phyloP scores from a whole-genome alignment of 2,797 vertebrate genomes.

The Nothura maculosa region DNA sequence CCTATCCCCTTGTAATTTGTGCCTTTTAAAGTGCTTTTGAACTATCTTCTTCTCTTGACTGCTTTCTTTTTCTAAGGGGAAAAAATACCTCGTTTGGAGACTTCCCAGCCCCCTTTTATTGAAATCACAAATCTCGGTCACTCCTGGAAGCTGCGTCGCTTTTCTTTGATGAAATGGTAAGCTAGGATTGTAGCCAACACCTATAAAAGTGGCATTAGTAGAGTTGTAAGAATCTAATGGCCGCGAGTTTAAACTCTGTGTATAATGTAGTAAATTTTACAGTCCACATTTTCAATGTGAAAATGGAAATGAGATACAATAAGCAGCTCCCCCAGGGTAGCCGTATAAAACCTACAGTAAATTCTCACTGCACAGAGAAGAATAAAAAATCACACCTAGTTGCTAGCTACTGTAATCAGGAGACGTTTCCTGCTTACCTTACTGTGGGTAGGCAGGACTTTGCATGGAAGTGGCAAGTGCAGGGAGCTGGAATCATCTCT shows the following conservation, averaged over 20 bases:
- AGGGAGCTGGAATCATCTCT: not conserved
- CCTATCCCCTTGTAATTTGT: conserved; percentile 30
- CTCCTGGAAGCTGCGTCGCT: conserved; percentile 49
- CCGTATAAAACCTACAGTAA: conserved; percentile 55
- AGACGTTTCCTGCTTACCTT: not conserved
- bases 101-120: conserved; percentile 45
- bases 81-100: conserved; percentile 14
- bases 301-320: conserved; percentile 73
- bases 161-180: conserved; percentile 72
- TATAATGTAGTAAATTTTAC: conserved; percentile 72
- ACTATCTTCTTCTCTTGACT: conserved; percentile 21
- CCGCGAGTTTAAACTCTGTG: conserved; percentile 45
- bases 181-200: conserved; percentile 69
- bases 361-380: conserved; percentile 36
- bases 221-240: conserved; percentile 73
- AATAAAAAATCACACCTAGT: not conserved
- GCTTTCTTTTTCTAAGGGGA: conserved; percentile 29
- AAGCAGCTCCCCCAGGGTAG: conserved; percentile 55
- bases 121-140: conserved; percentile 60
- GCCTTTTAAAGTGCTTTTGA: not conserved
- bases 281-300: conserved; percentile 70
- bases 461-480: not conserved
- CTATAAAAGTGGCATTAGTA: conserved; percentile 77
- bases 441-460: not conserved
- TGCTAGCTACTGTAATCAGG: conserved; percentile 22